Conservation (phyloP, 2,113 vertebrate species). For the Condylura cristata region DNA sequence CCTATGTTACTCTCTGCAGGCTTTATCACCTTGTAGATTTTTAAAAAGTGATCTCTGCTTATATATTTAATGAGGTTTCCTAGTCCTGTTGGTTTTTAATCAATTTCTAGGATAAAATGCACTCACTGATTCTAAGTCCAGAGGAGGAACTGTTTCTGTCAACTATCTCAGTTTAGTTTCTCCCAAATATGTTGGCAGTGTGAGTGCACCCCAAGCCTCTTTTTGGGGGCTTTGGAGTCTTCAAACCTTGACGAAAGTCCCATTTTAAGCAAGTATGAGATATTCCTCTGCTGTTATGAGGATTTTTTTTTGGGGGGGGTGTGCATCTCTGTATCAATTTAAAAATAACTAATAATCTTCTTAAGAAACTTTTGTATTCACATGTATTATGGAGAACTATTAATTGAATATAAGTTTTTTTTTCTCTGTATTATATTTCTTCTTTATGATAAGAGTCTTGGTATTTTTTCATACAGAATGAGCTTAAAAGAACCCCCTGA, state of each 20-base stretch:
- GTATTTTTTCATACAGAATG: neutral
- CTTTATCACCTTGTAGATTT: slow-evolving; percentile 48
- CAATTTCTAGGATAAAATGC: slow-evolving; percentile 36
- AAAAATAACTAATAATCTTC: neutral
- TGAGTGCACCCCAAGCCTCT: neutral
- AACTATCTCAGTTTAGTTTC: neutral
- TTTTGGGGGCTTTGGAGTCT: neutral
- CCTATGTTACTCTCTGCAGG: neutral
- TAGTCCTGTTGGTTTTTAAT: slow-evolving; percentile 44
- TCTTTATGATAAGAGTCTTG: neutral
- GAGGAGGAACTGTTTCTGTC: neutral
- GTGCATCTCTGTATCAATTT: neutral
- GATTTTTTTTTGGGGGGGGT: neutral
- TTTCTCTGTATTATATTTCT: neutral
- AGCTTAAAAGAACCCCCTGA: neutral
- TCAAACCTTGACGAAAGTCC: neutral
- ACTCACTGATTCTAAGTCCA: neutral
- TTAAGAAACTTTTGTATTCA: neutral
- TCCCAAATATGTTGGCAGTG: neutral
- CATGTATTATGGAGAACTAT: neutral
- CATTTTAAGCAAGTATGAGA: neutral
- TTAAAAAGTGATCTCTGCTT: slow-evolving; percentile 51
- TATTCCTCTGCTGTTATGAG: neutral
- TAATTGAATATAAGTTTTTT: neutral
- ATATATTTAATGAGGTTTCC: slow-evolving; percentile 54